Evolutionary conservation across 2,888 invertebrate species (phyloP).

Genomic region (Eulithis prunata): DNA sequence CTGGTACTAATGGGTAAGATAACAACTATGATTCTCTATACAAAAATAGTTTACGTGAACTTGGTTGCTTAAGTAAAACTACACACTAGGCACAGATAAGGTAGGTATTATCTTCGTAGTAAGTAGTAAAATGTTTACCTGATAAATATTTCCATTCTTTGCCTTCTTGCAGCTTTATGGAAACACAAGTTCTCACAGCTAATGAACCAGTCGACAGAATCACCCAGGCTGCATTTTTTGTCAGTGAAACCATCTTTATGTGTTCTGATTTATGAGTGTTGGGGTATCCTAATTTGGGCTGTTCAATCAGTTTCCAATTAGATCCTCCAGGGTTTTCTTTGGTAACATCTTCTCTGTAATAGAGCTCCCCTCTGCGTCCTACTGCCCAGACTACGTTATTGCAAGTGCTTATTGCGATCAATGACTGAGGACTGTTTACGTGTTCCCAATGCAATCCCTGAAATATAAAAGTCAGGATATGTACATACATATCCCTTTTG

Average conservation of each 20-base stretch:
- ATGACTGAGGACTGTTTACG: conserved; percentile 91
- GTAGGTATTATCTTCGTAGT: not conserved
- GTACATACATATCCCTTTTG: no score
- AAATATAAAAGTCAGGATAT: conserved; percentile 27
- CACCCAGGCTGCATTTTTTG: conserved; percentile 91
- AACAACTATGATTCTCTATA: no score
- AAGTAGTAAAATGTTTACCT: conserved; percentile 53
- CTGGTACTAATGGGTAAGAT: no score
- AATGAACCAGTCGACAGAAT: conserved; percentile 89
- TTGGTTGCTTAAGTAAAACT: no score
- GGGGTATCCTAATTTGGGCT: conserved; percentile 68
- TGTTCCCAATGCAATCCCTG: conserved; percentile 92
- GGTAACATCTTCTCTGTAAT: conserved; percentile 90
- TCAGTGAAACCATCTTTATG: conserved; percentile 90
- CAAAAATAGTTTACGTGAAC: no score
- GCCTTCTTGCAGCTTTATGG: conserved; percentile 90
- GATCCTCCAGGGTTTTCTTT: conserved; percentile 86
- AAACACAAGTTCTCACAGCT: conserved; percentile 91
- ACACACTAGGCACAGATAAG: no score
- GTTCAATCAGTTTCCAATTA: conserved; percentile 92
- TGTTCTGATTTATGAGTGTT: conserved; percentile 68
- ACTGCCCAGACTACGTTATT: conserved; percentile 92
- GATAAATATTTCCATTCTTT: conserved; percentile 90
- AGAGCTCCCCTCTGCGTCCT: conserved; percentile 93
- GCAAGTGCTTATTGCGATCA: conserved; percentile 89